phyloP scores from a whole-genome alignment of 2,888 invertebrate genomes.

The Listrodromus nycthemerus region DNA sequence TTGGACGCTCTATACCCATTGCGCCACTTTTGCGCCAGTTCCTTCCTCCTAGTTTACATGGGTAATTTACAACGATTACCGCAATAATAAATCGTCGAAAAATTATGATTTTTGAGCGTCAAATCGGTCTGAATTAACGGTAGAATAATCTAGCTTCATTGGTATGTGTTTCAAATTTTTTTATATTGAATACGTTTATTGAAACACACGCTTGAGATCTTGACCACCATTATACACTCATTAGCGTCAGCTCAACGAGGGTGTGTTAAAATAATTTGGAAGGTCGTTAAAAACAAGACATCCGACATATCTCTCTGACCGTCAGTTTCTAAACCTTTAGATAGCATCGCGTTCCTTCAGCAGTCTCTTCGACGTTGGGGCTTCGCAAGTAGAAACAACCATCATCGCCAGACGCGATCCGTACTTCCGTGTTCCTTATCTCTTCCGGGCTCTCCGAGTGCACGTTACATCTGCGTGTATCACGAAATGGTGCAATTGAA shows the following conservation, averaged over 20 bases:
- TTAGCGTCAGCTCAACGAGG: no score
- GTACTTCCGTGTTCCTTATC: background rate
- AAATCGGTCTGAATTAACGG: no score
- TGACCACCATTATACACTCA: no score
- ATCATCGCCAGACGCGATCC: background rate
- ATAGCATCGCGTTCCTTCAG: background rate
- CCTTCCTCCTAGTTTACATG: constrained; percentile 9
- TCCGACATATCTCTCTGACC: no score
- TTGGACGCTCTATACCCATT: background rate
- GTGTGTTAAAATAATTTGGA: no score
- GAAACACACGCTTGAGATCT: no score
- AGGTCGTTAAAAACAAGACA: no score
- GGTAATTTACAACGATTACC: constrained; percentile 1
- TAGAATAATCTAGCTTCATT: no score
- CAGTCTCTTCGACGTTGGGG: background rate
- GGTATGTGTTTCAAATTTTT: no score
- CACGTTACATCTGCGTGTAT: background rate
- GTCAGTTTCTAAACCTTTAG: background rate
- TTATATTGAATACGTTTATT: no score
- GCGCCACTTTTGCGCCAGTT: background rate
- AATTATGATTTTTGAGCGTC: no score
- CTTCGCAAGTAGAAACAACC: background rate
- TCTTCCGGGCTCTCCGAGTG: background rate
- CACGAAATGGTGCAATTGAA: background rate
- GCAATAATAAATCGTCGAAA: background rate